Conservation (phyloP, 2,888 invertebrate genomes). For the Macroteleia sp. region DNA sequence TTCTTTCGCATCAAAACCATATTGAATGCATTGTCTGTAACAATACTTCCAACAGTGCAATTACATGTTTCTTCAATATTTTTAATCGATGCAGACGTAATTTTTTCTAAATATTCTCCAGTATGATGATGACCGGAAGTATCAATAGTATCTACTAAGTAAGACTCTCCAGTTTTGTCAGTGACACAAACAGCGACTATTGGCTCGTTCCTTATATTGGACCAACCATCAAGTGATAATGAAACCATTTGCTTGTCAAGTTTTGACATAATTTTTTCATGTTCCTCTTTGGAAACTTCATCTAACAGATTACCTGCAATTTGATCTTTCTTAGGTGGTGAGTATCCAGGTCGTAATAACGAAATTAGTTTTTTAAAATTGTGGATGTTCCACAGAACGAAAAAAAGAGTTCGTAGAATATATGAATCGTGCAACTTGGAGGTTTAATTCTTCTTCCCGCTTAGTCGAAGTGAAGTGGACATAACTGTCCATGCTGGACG, state of each 20-base stretch:
- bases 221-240: conserved; percentile 18
- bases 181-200: conserved; percentile 26
- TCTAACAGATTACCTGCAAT: not conserved
- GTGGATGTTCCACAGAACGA: not conserved
- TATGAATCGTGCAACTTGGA: no score
- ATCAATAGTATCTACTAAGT: conserved; percentile 26
- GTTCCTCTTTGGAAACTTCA: not conserved
- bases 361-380: not conserved
- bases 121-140: conserved; percentile 29
- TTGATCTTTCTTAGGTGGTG: not conserved
- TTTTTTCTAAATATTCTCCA: conserved; percentile 19
- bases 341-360: not conserved
- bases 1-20: no score
- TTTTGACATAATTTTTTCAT: not conserved
- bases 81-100: no score
- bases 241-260: conserved; percentile 15
- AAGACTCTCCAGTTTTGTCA: conserved; percentile 6
- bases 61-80: no score
- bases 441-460: no score
- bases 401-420: not conserved
- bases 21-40: no score
- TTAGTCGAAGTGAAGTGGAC: no score
- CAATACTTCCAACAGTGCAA: no score
- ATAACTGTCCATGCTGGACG: no score
- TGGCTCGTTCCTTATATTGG: conserved; percentile 25